These are phyloP conservation scores for Phasianus colchicus DNA, from an alignment of 2,113 vertebrate genomes.

Conservation along the genomic window DNA sequence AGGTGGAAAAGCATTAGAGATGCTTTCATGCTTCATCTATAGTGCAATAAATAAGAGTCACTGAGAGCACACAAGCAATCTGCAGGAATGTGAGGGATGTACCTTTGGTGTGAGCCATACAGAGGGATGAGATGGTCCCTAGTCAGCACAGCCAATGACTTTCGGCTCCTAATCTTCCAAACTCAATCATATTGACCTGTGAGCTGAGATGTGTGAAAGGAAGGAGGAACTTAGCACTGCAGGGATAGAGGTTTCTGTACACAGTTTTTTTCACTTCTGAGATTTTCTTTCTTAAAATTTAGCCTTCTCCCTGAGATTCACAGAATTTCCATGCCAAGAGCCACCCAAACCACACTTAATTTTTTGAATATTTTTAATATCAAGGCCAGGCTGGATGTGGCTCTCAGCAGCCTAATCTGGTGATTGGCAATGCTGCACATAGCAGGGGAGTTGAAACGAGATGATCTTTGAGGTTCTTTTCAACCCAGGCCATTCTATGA, in stretches of 20 bases:
- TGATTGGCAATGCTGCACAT: no score
- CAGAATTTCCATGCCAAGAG: neutral
- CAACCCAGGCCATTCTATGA: no score
- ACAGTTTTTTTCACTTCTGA: neutral
- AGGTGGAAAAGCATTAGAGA: neutral
- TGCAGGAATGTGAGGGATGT: neutral
- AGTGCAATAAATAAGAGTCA: neutral
- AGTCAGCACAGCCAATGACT: neutral
- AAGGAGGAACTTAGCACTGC: neutral
- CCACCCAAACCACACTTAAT: neutral
- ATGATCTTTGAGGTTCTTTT: no score
- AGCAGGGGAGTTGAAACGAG: no score
- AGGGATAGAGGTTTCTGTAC: neutral
- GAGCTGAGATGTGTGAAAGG: neutral
- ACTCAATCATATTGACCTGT: neutral
- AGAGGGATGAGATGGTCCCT: neutral
- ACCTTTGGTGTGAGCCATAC: neutral
- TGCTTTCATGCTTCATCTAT: conserved; percentile 19
- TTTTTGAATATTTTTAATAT: neutral
- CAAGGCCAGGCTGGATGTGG: no score
- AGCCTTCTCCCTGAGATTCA: neutral
- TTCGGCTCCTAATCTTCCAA: neutral
- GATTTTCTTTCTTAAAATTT: neutral
- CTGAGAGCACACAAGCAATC: neutral
- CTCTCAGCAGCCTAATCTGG: no score